Conservation (phyloP, 2,888 invertebrate genomes). For the Pheosia tremula region DNA sequence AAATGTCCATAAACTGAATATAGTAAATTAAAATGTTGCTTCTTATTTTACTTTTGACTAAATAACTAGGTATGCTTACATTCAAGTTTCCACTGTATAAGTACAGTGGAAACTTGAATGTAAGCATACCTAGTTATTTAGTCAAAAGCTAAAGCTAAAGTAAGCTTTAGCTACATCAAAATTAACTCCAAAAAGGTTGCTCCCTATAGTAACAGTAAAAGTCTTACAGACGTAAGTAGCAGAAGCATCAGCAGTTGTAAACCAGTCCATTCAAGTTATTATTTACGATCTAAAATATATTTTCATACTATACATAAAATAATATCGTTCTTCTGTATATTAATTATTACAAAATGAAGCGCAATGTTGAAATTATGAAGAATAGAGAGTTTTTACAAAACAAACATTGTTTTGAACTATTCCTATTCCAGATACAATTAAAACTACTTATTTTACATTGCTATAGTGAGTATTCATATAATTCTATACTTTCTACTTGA, state of each 20-base stretch:
- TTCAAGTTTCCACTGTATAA: too few relatives aligned
- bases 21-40: too few relatives aligned
- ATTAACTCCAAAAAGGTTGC: constrained; percentile 32
- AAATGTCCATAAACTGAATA: too few relatives aligned
- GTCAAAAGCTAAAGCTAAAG: background rate
- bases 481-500: too few relatives aligned
- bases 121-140: too few relatives aligned
- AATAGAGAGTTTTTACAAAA: background rate
- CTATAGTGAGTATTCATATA: constrained; percentile 27
- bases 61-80: too few relatives aligned
- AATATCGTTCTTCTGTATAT: background rate
- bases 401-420: too few relatives aligned
- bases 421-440: too few relatives aligned
- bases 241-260: constrained; percentile 25
- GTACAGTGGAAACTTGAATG: too few relatives aligned
- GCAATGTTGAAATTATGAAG: background rate
- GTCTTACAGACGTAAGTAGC: constrained; percentile 14
- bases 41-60: background rate
- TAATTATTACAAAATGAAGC: too few relatives aligned
- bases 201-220: constrained; percentile 12
- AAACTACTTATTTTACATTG: too few relatives aligned
- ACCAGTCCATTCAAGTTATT: constrained; percentile 28
- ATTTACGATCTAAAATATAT: constrained; percentile 28
- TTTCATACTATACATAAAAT: constrained; percentile 26
- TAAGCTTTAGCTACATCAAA: background rate